Base-by-base conservation (phyloP, 2,888 invertebrate species). In the Aproaerema taeniolella region DNA sequence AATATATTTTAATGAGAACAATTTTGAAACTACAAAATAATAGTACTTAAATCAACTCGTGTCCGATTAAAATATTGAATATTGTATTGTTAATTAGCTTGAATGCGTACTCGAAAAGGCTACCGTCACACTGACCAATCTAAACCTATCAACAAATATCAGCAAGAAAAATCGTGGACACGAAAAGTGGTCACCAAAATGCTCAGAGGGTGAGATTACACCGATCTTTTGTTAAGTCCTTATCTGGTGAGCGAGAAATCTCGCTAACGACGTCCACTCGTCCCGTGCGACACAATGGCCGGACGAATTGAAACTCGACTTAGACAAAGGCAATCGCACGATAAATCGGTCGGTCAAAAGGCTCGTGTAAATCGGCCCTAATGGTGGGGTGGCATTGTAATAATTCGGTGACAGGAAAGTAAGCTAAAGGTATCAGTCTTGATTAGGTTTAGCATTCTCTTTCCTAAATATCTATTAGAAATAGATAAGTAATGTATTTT, bases 231-330 rank as follows among this genome's bases (percentile, higher is more conserved):
- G 79, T 83, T 58, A 60, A 59, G 56, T 66, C 61, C 78, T 81
- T 83, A 85, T 85, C 85, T 67, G 62, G 56, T 58, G 52, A 49
- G 63, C 58, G 58, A 60, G 69, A 66, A 67, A 71, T 70, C 63
- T 67, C 61, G 55, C 75, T 83, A 83, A 83, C 78, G 85, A 82
- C 74, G 62, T 76, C 82, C 82, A 82, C 85, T 83, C 83, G 72
- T 78, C 77, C 69, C 68, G 38, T 51, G 43, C 52, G 67, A 69
- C 80, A 82, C 82, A 83, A 85, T 81, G 69, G 74, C 43, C 54
- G 58, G 55, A 70, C 71, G 80, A 81, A 85, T 82, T 82, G 82
- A 80, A 82, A 80, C 74, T 69, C 53, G 60, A 67, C 61, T 71
- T 76, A 79, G 78, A 80, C 83, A 82, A 82, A 72, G 68, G 58